Evolutionary conservation across 2,888 invertebrate genomes (phyloP), one percentile per base, ranked within the genome.

Genomic region (Parnassius smintheus): DNA sequence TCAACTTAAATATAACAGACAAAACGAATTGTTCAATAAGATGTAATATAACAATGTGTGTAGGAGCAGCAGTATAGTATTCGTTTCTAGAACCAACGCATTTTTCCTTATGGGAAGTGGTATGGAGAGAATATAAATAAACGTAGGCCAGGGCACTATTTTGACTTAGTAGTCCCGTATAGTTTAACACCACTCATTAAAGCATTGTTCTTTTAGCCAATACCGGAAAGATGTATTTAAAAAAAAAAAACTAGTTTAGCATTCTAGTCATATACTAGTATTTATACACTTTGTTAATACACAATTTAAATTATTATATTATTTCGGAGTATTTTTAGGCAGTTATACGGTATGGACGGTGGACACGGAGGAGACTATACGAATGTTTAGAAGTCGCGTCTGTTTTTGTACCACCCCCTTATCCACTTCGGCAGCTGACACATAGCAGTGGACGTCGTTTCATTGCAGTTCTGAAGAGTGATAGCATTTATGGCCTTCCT

Each of bases 61-160:
- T 35, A 35, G 35, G 4, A 7, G 35, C 7, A 61, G 56, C 45
- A 61, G 57, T 56, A 52, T 62, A 53, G 57, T 56, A 53, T 35
- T 48, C 4, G 41, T 1, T 42, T 35, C 18, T 57, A 61, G 52
- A 62, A 46, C 41, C 53, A 25, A 12, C 53, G 18, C 35, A n/a
- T 46, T 54, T 62, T 62, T 62, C 62, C 62, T 53, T 45, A 53
- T 18, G 53, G 62, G 62, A 62, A 58, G 48, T 46, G 53, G 58
- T 58, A 58, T 54, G 42, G 48, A 48, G 48, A 49, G 62, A 53
- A 62, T 62, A 48, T 49, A 57, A 62, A 62, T 54, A 59, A 45
- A 52, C 59, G 42, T 49, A 41, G 42, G 9, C 42, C 53, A 60
- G 48, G 12, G 52, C 51, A 56, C 13, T 41, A 53, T 62, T 45